These are phyloP conservation scores for Mystacornis crossleyi DNA, from an alignment of 2,113 vertebrate genomes.

Conservation along the genomic window DNA sequence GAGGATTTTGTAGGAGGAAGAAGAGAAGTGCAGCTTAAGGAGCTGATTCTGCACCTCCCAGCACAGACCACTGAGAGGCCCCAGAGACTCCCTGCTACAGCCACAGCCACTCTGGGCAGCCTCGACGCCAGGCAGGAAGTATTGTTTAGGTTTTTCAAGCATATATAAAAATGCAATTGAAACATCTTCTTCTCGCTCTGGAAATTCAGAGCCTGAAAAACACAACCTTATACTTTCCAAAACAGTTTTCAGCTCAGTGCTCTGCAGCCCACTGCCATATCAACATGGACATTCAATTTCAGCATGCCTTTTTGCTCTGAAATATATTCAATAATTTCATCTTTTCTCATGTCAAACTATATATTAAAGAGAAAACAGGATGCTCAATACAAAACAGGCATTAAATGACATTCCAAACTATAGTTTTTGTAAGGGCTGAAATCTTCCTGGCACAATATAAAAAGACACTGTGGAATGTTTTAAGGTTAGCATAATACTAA, in stretches of 20 bases:
- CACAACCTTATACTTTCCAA: not conserved
- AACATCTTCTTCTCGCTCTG: not conserved
- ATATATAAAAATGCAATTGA: not conserved
- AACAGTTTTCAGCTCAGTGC: not conserved
- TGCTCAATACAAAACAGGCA: not conserved
- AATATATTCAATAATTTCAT: not conserved
- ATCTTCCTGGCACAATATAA: not conserved
- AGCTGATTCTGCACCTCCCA: not conserved
- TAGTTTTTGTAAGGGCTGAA: not conserved
- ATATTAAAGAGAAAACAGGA: not conserved
- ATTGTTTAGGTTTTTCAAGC: not conserved
- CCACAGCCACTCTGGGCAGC: not conserved
- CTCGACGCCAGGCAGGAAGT: accelerated
- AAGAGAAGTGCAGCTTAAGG: not conserved
- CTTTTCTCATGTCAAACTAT: not conserved
- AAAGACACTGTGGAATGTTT: not conserved
- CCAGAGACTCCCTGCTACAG: not conserved
- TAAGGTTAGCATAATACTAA: not conserved
- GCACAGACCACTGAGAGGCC: not conserved
- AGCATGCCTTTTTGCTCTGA: not conserved
- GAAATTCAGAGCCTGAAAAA: not conserved
- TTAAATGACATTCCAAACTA: not conserved
- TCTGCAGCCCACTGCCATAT: not conserved
- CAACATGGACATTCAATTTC: not conserved
- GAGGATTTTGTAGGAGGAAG: not conserved